A percentile compares a stretch with the other conserved stretches of the same genome.
Conservation (phyloP, 2,113 vertebrate genomes). For the Ceratotherium simum region DNA sequence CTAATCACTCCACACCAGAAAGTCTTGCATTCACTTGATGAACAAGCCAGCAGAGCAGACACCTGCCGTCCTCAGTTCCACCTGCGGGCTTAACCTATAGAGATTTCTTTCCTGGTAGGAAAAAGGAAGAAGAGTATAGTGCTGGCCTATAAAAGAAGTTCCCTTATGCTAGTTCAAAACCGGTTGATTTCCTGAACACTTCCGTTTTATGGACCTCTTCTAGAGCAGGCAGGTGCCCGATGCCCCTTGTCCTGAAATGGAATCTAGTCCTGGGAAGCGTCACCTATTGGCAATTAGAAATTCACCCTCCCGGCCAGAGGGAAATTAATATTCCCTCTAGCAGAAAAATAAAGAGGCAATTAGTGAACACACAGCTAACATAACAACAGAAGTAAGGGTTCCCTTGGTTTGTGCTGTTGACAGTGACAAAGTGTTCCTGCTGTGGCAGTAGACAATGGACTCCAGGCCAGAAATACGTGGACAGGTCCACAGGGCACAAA, state of each 20-base stretch:
- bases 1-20: background rate
- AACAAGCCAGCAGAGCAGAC: background rate
- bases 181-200: too few relatives aligned
- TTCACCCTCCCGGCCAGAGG: background rate
- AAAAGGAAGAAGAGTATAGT: background rate
- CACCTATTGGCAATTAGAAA: background rate
- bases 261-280: background rate
- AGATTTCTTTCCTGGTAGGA: background rate
- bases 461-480: background rate
- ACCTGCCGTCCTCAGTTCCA: too few relatives aligned
- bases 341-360: background rate
- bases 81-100: too few relatives aligned
- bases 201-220: background rate
- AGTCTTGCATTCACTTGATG: background rate
- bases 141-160: background rate
- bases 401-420: background rate
- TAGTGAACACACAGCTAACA: background rate
- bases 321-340: background rate
- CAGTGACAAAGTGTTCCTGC: background rate
- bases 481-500: too few relatives aligned
- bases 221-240: background rate
- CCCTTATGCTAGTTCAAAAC: background rate
- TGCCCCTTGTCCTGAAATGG: background rate
- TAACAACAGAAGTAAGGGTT: background rate
- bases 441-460: background rate